Conservation (phyloP, 2,888 invertebrate species). For the Drosophila incognita region DNA sequence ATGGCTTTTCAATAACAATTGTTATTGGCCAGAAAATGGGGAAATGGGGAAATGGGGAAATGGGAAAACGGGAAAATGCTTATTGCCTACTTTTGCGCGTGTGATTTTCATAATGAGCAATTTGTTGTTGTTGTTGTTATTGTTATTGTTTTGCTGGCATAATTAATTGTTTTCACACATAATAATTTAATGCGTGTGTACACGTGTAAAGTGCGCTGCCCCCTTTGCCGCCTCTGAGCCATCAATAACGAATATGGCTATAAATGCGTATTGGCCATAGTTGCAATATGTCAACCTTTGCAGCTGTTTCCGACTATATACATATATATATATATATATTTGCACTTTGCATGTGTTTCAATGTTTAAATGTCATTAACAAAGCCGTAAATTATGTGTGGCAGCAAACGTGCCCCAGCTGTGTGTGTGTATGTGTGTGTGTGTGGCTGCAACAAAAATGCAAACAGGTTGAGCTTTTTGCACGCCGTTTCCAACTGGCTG, state of each 20-base stretch:
- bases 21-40: conserved; percentile 19
- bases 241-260: conserved; percentile 70
- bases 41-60: conserved; percentile 1
- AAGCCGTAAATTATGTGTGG: conserved; percentile 72
- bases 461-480: conserved; percentile 39
- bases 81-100: conserved; percentile 74
- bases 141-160: conserved; percentile 56
- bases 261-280: conserved; percentile 67
- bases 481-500: background rate
- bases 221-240: background rate
- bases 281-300: conserved; percentile 69
- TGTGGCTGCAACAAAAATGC: conserved; percentile 51
- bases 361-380: conserved; percentile 81
- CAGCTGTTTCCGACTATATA: conserved; percentile 42
- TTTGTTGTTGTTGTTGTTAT: conserved; percentile 16
- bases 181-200: conserved; percentile 78
- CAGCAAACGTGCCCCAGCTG: conserved; percentile 36
- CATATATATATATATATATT: conserved; percentile 1
- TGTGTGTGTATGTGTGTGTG: conserved; percentile 20
- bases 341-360: conserved; percentile 68
- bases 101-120: conserved; percentile 74
- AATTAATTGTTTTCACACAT: conserved; percentile 85
- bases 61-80: conserved; percentile 7
- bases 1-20: conserved; percentile 71
- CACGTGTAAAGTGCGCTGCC: conserved; percentile 62